These are phyloP conservation scores for Brachycybe producta DNA, from an alignment of 2,888 invertebrate genomes.

Conservation along the genomic window DNA sequence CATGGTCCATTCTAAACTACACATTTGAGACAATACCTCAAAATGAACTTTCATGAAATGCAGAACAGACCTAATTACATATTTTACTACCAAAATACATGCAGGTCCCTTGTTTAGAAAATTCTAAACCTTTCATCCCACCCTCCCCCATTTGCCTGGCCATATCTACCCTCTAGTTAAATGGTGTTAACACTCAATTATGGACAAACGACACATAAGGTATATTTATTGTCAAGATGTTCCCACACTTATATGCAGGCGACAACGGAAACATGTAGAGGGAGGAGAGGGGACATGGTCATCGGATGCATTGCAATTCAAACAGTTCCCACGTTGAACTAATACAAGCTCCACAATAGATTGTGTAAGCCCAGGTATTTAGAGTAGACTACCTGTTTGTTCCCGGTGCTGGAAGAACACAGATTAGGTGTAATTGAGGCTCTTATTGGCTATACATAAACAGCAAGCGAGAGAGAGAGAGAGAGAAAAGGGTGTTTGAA, in stretches of 20 bases:
- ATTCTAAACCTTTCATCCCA: too few species aligned
- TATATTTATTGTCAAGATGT: conserved; percentile 8
- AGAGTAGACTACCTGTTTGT: conserved; percentile 5
- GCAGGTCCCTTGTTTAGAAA: too few species aligned
- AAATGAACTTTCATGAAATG: too few species aligned
- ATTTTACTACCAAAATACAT: too few species aligned
- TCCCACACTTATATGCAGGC: conserved; percentile 14
- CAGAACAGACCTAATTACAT: too few species aligned
- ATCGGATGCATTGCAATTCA: neutral
- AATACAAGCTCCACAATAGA: conserved; percentile 3
- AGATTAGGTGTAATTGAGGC: conserved; percentile 7
- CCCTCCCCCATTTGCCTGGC: too few species aligned
- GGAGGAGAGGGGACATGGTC: too few species aligned
- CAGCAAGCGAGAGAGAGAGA: too few species aligned
- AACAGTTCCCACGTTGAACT: conserved; percentile 9
- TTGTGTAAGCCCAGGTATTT: conserved; percentile 4
- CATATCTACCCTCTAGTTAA: too few species aligned
- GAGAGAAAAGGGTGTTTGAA: conserved; percentile 6
- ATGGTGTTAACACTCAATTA: conserved; percentile 13
- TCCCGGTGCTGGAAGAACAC: conserved; percentile 4
- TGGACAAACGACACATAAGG: conserved; percentile 14
- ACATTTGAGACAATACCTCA: too few species aligned
- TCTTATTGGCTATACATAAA: too few species aligned
- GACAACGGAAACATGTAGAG: conserved; percentile 12
- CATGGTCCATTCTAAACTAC: too few species aligned